Conservation (phyloP, 2,113 vertebrate species). For the Enhydra lutris region DNA sequence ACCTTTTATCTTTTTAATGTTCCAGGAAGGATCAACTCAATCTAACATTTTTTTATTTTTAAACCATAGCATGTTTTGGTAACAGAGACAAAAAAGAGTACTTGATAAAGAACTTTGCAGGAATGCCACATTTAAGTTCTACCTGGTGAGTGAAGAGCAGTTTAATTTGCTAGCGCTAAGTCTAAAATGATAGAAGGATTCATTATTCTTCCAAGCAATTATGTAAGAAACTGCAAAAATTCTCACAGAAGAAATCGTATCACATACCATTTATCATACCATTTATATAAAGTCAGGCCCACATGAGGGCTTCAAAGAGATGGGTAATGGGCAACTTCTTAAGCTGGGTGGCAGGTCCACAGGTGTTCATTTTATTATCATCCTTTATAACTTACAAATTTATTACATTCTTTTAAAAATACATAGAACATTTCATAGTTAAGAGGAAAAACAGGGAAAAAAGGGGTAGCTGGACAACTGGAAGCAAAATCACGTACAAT, state of each 20-base stretch:
- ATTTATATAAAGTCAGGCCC: conserved; percentile 15
- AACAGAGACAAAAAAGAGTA: conserved; percentile 39
- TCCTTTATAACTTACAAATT: conserved; percentile 53
- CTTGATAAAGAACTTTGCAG: not conserved
- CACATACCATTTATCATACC: not conserved
- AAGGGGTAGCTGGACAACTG: not conserved
- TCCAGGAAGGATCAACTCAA: conserved; percentile 59
- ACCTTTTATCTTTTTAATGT: conserved; percentile 65
- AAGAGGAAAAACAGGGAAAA: not conserved
- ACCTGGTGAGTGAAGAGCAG: not conserved
- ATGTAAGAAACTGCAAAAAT: conserved; percentile 33
- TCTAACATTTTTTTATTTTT: conserved; percentile 39
- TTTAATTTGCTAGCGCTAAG: not conserved
- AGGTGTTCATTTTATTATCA: conserved; percentile 64
- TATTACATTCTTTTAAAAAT: conserved; percentile 51
- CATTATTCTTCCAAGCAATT: conserved; percentile 24
- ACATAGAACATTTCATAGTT: conserved; percentile 43
- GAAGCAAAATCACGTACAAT: not conserved
- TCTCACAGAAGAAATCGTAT: conserved; percentile 7
- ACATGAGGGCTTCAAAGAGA: conserved; percentile 51
- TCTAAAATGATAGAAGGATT: conserved; percentile 28
- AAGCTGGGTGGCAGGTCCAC: not conserved
- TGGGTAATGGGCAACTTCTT: conserved; percentile 15
- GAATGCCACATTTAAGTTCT: not conserved
- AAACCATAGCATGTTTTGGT: conserved; percentile 45